These are phyloP conservation scores for Barbus barbus DNA, from an alignment of 2,113 vertebrate species.

Conservation along the genomic window DNA sequence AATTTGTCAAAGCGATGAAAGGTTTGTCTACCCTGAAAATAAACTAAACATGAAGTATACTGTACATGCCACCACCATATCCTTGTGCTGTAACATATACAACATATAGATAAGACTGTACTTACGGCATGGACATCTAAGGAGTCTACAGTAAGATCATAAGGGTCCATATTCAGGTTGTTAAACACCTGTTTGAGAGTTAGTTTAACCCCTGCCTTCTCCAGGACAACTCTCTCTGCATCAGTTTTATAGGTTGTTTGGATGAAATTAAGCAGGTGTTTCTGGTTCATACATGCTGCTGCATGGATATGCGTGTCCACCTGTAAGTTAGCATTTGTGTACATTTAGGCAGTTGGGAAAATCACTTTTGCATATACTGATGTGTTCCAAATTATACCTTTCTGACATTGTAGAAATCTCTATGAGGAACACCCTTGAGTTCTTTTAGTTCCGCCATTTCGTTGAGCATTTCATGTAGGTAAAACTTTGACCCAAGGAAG, in stretches of 20 bases:
- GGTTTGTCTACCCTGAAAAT: conserved; percentile 89
- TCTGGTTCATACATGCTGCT: conserved; percentile 98
- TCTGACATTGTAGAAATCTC: conserved; percentile 98
- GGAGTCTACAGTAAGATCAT: conserved; percentile 96
- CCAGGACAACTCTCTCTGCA: conserved; percentile 81
- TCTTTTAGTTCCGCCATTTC: conserved; percentile 97
- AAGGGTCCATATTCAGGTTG: conserved; percentile 92
- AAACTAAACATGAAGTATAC: not conserved
- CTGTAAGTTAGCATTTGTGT: conserved; percentile 68
- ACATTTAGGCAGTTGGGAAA: not conserved
- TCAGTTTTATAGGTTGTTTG: conserved; percentile 89
- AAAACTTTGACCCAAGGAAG: conserved; percentile 94
- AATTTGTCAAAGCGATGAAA: conserved; percentile 99
- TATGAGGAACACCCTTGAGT: conserved; percentile 89
- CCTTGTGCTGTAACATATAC: not conserved
- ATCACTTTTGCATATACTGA: not conserved
- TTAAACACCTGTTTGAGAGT: conserved; percentile 89
- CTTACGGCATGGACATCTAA: conserved; percentile 95
- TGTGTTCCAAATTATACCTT: conserved; percentile 77
- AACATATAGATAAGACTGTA: not conserved
- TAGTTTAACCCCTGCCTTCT: conserved; percentile 81
- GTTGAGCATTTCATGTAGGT: conserved; percentile 97
- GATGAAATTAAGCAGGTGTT: conserved; percentile 92
- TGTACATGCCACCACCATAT: not conserved
- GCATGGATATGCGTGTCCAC: conserved; percentile 98